These are phyloP conservation scores for Magallana nippona DNA, from an alignment of 2,888 invertebrate species.

Conservation along the genomic window DNA sequence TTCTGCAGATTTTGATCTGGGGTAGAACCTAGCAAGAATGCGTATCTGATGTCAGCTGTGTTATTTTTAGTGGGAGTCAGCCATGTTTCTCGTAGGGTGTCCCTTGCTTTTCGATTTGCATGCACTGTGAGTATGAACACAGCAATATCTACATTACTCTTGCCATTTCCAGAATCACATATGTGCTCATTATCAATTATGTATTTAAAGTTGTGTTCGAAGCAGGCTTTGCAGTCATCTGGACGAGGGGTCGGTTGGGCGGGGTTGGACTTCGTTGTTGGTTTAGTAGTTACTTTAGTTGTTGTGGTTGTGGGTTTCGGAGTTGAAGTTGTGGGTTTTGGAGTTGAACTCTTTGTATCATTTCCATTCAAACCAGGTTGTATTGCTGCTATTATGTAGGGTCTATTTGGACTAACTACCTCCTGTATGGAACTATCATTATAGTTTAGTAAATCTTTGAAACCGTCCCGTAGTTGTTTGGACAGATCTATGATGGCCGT, in stretches of 20 bases:
- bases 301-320: neutral
- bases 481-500: neutral
- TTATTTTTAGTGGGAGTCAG: constrained; percentile 47
- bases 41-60: constrained; percentile 52
- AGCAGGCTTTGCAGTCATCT: constrained; percentile 49
- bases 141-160: constrained; percentile 48
- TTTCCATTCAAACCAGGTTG: neutral
- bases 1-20: constrained; percentile 39
- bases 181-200: constrained; percentile 50
- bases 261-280: neutral
- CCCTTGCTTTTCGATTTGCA: constrained; percentile 42
- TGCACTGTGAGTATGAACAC: constrained; percentile 52
- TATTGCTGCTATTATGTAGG: neutral
- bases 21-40: constrained; percentile 55
- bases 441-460: neutral
- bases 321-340: neutral
- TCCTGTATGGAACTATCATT: neutral
- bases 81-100: constrained; percentile 59
- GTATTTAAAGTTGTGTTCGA: constrained; percentile 52
- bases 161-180: constrained; percentile 42
- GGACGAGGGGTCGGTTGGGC: constrained; percentile 37
- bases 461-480: neutral
- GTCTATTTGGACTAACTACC: neutral
- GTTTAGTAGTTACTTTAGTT: constrained; percentile 17
- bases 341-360: neutral